A percentile compares a stretch with the other conserved stretches of the same genome.
phyloP scores from a whole-genome alignment of 2,797 vertebrate species.

The Xyrichtys novacula region DNA sequence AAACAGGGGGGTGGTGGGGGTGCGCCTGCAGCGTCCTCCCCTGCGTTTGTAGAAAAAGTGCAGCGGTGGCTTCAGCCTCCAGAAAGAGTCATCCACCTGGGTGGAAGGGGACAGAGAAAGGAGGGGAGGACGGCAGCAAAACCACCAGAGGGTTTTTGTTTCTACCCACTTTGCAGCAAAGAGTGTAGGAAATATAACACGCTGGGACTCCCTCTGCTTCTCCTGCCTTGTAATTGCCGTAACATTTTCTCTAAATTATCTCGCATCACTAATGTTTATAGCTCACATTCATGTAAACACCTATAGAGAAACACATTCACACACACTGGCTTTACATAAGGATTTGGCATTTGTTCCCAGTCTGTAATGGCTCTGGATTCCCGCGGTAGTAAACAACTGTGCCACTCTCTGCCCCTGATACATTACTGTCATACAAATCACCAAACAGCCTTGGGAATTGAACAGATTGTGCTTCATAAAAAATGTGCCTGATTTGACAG shows the following conservation, averaged over 20 bases:
- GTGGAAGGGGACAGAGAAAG: constrained; percentile 19
- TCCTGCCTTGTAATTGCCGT: constrained; percentile 51
- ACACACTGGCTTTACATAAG: constrained; percentile 59
- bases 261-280: constrained; percentile 63
- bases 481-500: constrained; percentile 54
- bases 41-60: constrained; percentile 39
- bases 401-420: constrained; percentile 63
- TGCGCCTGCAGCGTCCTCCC: constrained; percentile 43
- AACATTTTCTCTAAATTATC: constrained; percentile 54
- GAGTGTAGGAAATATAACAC: constrained; percentile 47
- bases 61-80: constrained; percentile 34
- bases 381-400: constrained; percentile 69
- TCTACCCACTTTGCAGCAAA: constrained; percentile 74
- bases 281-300: constrained; percentile 62
- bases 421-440: constrained; percentile 64
- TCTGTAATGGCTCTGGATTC: constrained; percentile 60
- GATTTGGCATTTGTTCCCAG: constrained; percentile 60
- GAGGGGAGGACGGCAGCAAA: neutral
- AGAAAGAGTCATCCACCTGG: constrained; percentile 66
- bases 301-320: constrained; percentile 37
- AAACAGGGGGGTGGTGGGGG: too few relatives aligned
- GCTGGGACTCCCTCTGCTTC: constrained; percentile 43
- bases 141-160: constrained; percentile 70
- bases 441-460: constrained; percentile 52
- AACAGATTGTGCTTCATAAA: constrained; percentile 68